Base-by-base conservation (phyloP, 2,888 invertebrate genomes). In the Aleiodes alternator region DNA sequence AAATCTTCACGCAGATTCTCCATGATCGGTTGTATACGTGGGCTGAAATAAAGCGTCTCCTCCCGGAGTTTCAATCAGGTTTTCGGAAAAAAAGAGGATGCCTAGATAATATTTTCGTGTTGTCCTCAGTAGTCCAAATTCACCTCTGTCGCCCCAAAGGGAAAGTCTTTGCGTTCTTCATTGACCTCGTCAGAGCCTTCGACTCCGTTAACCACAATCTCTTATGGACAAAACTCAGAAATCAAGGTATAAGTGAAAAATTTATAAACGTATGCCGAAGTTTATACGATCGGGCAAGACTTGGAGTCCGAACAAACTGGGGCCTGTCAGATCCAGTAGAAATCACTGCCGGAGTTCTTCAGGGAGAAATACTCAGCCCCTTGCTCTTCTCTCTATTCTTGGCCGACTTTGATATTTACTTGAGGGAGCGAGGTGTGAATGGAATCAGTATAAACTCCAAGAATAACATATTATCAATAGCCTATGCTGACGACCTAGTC, bases 21-120 rank as follows among this genome's bases (percentile, higher is more conserved):
- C 6, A 31, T 6, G n/a, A 23, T 11, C 9, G 51, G 3, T n/a
- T 61, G 6, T 34, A 34, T 34, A 34, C 3, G 34, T 34, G 57
- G 48, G 12, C 59, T 4, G 72, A 72, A 16, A 6, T 5, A 0
- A 61, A 79, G 1, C 53, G 80, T 0, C 81, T 34, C 12, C 64
- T 84, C n/a, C 80, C 81, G 0, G 82, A 84, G 56, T 76, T 74
- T 64, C 83, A 84, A 77, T 72, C 80, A 0, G 84, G 82, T 2
- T 85, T 83, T 53, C 70, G 81, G 68, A 66, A 31, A 14, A 64
- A 75, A 1, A 69, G 80, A 64, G 69, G 79, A 5, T 82, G 81
- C 8, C 70, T 78, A 14, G 82, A 84, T 43, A 81, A 82, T 53
- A 78, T 83, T 8, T 84, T 83, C 23, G 14, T 16, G 4, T 16